phyloP scores from a whole-genome alignment of 2,888 invertebrate genomes.

The Acleris emargana region DNA sequence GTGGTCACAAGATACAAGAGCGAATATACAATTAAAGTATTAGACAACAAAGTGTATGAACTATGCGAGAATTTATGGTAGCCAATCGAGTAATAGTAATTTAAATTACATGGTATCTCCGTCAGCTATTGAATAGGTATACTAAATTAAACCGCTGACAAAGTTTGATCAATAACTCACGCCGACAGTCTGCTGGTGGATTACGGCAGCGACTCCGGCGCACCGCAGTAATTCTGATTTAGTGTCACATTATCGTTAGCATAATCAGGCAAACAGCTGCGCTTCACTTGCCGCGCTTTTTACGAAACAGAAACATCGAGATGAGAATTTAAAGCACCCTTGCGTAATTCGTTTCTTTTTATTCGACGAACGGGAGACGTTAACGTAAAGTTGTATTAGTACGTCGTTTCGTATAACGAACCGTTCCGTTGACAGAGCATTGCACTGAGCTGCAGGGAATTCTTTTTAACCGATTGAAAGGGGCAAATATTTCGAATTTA shows the following conservation, averaged over 20 bases:
- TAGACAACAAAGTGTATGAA: too few species aligned
- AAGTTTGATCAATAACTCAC: slow-evolving; percentile 36
- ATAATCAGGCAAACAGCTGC: slow-evolving; percentile 59
- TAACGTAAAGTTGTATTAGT: slow-evolving; percentile 5
- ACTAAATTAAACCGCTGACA: slow-evolving; percentile 21
- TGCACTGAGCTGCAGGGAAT: not conserved
- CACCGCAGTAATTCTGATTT: slow-evolving; percentile 50
- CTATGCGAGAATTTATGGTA: too few species aligned
- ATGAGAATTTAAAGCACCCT: slow-evolving; percentile 52
- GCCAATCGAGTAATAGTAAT: too few species aligned
- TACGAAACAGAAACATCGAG: slow-evolving; percentile 48
- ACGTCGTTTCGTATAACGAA: not conserved
- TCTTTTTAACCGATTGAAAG: not conserved
- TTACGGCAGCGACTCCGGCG: slow-evolving; percentile 35
- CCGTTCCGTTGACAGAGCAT: slow-evolving; percentile 2
- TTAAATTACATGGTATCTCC: too few species aligned
- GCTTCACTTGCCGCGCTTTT: slow-evolving; percentile 40
- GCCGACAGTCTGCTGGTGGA: slow-evolving; percentile 37
- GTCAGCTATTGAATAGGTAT: slow-evolving; percentile 1
- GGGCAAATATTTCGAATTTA: not conserved
- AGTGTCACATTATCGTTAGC: slow-evolving; percentile 63
- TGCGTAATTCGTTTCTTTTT: slow-evolving; percentile 54
- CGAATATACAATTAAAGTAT: too few species aligned
- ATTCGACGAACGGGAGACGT: slow-evolving; percentile 38
- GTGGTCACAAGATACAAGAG: too few species aligned